Evolutionary conservation across 2,888 invertebrate genomes (phyloP).

Genomic region (Diaperis boleti): DNA sequence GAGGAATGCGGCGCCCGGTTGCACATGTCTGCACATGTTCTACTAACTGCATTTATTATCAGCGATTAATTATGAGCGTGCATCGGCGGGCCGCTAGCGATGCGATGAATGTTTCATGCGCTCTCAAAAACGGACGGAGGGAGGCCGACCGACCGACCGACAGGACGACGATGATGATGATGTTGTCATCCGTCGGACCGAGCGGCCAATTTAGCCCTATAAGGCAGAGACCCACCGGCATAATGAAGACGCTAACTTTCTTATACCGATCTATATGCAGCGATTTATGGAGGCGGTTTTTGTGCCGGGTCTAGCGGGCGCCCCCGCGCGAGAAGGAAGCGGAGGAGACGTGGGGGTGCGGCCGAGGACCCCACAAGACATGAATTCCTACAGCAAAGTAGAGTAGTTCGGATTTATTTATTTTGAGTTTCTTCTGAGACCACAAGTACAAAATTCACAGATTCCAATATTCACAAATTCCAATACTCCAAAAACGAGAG

Average conservation of each 20-base stretch:
- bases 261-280: conserved; percentile 60
- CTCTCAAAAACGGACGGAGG: conserved; percentile 61
- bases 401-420: too few species aligned
- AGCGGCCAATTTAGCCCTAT: conserved; percentile 66
- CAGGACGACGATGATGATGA: too few species aligned
- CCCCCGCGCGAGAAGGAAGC: conserved; percentile 44
- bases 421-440: too few species aligned
- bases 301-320: conserved; percentile 55
- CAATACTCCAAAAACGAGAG: too few species aligned
- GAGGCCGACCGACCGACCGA: too few species aligned
- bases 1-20: conserved; percentile 56
- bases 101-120: conserved; percentile 63
- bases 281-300: conserved; percentile 65
- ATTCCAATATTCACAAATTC: too few species aligned
- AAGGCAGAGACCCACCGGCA: conserved; percentile 63
- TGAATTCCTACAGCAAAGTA: too few species aligned
- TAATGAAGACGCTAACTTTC: conserved; percentile 67
- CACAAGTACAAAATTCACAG: too few species aligned
- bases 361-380: too few species aligned
- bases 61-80: conserved; percentile 56
- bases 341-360: not conserved
- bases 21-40: conserved; percentile 54
- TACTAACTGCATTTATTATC: conserved; percentile 57
- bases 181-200: conserved; percentile 66
- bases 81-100: too few species aligned